Percentiles rank a stretch among this genome's conserved stretches.
phyloP scores from a whole-genome alignment of 2,797 vertebrate species.

The Babyrousa celebensis region DNA sequence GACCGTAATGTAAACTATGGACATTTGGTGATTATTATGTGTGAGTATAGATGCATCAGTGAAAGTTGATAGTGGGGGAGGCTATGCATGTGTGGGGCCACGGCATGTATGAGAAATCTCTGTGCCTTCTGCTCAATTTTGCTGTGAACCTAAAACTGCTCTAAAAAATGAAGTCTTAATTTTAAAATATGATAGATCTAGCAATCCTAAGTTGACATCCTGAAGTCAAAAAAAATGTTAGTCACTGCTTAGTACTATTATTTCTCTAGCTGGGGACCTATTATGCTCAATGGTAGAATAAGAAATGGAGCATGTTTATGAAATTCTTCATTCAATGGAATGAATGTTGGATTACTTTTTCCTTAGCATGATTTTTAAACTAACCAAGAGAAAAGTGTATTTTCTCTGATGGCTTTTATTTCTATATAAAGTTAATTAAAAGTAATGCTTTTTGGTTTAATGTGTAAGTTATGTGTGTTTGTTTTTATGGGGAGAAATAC shows the following conservation, averaged over 20 bases:
- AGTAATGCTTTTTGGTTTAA: not conserved
- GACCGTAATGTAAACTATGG: not conserved
- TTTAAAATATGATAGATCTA: not conserved
- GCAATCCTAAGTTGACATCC: not conserved
- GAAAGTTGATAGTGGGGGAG: not conserved
- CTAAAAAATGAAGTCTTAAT: not conserved
- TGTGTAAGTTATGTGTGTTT: not conserved
- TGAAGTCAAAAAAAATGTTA: not conserved
- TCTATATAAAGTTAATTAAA: not conserved
- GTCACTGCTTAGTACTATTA: not conserved
- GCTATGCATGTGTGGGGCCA: not conserved
- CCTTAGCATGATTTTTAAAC: not conserved
- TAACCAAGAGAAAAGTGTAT: constrained; percentile 4
- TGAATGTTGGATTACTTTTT: not conserved
- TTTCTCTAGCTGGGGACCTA: not conserved
- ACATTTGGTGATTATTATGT: not conserved
- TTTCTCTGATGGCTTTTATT: constrained; percentile 27
- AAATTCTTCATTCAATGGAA: not conserved
- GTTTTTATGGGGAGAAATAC: not conserved
- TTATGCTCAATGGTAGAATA: not conserved
- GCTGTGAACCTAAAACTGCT: not conserved
- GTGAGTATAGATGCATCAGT: not conserved
- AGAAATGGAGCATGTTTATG: not conserved
- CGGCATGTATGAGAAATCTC: not conserved
- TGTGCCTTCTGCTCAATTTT: not conserved